Evolutionary conservation across 2,888 invertebrate genomes (phyloP).

Genomic region (Aspidapion aeneum): DNA sequence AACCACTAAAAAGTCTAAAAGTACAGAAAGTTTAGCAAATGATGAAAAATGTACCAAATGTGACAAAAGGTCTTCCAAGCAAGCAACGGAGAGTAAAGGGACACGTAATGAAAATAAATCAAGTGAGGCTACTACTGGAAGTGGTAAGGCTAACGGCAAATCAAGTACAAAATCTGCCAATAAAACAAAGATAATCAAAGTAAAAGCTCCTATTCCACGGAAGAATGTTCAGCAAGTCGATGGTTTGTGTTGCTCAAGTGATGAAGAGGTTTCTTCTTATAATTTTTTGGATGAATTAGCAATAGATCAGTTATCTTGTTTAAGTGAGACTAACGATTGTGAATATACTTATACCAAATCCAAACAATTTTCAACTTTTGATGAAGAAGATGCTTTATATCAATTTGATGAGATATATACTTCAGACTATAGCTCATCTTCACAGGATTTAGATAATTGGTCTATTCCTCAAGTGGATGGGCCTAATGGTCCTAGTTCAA

Average conservation of each 20-base stretch:
- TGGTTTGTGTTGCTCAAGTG: slow-evolving; percentile 29
- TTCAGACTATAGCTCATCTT: too few species aligned
- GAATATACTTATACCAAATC: neutral
- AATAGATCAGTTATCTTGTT: neutral
- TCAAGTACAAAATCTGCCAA: neutral
- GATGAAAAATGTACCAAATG: neutral
- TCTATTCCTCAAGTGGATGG: slow-evolving; percentile 30
- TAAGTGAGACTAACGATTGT: neutral
- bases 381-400: neutral
- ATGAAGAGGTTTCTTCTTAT: slow-evolving; percentile 7
- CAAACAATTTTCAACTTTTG: neutral
- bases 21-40: neutral
- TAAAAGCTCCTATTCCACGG: slow-evolving; percentile 7
- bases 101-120: neutral
- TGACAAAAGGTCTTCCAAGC: neutral
- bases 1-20: slow-evolving; percentile 4
- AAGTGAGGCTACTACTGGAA: neutral
- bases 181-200: slow-evolving; percentile 17
- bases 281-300: neutral
- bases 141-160: neutral
- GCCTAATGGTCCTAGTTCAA: slow-evolving; percentile 23
- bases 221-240: slow-evolving; percentile 31
- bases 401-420: neutral
- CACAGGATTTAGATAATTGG: neutral
- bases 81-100: neutral